Evolutionary conservation across 2,113 vertebrate genomes (phyloP).

Genomic region (Nannobrachium achirus): DNA sequence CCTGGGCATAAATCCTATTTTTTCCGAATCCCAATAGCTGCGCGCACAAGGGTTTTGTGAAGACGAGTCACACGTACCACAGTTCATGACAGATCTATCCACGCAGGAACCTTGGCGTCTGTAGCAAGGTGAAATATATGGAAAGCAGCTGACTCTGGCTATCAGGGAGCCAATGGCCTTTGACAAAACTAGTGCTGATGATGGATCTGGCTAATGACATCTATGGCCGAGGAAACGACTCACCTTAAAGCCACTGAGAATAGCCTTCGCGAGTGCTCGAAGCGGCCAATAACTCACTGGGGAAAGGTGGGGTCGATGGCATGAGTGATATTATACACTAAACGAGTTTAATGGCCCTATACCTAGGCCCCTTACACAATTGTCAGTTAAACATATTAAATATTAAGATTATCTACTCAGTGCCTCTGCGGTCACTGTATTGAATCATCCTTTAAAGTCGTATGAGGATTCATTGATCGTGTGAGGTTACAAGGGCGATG

Average conservation of each 20-base stretch:
- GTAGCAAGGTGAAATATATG: slow-evolving; percentile 27
- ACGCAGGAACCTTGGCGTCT: slow-evolving; percentile 17
- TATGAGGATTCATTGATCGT: neutral
- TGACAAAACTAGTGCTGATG: slow-evolving; percentile 57
- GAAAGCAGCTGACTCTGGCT: slow-evolving; percentile 44
- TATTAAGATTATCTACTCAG: slow-evolving; percentile 32
- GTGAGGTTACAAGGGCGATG: neutral
- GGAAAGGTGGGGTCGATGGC: slow-evolving; percentile 21
- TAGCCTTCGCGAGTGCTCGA: slow-evolving; percentile 12
- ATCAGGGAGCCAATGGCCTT: slow-evolving; percentile 56
- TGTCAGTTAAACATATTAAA: slow-evolving; percentile 44
- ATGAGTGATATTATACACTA: slow-evolving; percentile 32
- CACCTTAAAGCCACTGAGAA: slow-evolving; percentile 41
- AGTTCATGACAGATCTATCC: neutral
- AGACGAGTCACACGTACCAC: neutral
- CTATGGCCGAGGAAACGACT: slow-evolving; percentile 45
- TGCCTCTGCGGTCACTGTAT: slow-evolving; percentile 26
- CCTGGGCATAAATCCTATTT: neutral
- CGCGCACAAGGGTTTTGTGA: neutral
- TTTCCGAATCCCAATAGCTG: neutral
- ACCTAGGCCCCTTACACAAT: slow-evolving; percentile 21
- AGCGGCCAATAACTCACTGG: slow-evolving; percentile 30
- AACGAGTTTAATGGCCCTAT: slow-evolving; percentile 34
- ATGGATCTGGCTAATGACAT: slow-evolving; percentile 58
- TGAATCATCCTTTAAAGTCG: slow-evolving; percentile 16